Conservation (phyloP, 2,888 invertebrate genomes). For the Polymixis lichenea region DNA sequence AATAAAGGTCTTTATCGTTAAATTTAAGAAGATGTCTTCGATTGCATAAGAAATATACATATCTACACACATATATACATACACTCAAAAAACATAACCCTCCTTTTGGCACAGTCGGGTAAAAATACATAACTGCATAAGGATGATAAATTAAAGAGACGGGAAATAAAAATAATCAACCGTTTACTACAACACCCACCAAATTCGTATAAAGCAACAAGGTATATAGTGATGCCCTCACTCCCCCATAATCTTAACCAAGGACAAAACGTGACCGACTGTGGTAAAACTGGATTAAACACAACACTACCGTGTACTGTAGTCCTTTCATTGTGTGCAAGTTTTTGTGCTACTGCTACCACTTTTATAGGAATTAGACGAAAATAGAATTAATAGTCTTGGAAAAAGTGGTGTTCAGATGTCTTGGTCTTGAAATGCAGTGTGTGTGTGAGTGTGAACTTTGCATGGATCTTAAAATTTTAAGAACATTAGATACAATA, state of each 20-base stretch:
- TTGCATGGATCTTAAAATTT: background rate
- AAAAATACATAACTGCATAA: no score
- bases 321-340: conserved; percentile 3
- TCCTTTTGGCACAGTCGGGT: no score
- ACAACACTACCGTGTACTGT: conserved; percentile 12
- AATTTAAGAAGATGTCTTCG: no score
- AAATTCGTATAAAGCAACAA: conserved; percentile 1
- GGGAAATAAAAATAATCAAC: conserved; percentile 8
- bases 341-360: background rate
- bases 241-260: conserved; percentile 21
- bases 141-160: background rate
- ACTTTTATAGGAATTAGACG: background rate
- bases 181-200: background rate
- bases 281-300: conserved; percentile 29
- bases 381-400: background rate
- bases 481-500: background rate
- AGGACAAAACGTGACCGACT: conserved; percentile 49
- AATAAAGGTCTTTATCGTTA: no score
- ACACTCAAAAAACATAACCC: no score
- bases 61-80: no score
- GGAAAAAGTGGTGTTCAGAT: background rate
- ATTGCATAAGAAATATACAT: no score
- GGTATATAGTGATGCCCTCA: background rate
- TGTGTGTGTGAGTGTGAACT: background rate
- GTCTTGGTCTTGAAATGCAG: background rate